Evolutionary conservation across 2,797 vertebrate species (phyloP), one percentile per base, ranked within the genome.

Genomic region (Phoxinus dragarum): DNA sequence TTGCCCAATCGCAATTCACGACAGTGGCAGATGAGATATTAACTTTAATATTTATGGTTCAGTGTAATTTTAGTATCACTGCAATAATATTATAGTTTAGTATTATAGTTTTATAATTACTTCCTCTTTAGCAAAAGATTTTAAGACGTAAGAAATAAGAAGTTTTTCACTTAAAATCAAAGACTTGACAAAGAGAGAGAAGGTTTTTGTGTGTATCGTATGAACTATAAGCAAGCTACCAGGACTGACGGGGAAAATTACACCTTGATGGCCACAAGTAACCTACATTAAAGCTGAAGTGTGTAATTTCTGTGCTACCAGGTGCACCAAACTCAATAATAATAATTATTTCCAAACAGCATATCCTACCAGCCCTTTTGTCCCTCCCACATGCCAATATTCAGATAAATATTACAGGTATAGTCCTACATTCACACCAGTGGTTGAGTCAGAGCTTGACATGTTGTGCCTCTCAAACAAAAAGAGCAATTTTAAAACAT

Each of bases 281-380:
- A 54, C 49, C 1, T 54, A 10, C 34, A 14, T 59, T 34, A 76
- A 76, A 76, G 31, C 11, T 16, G 34, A 56, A 56, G 34, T 76
- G 6, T 76, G 74, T 56, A 38, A 76, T 76, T 56, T 56, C 3
- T 54, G 74, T 56, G 34, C 52, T 11, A n/a, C 21, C n/a, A 21
- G 34, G 49, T 76, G 74, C 49, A 76, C 31, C 49, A 5, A 76
- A 76, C 72, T 52, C 9, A 56, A 36, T n/a, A 23, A 56, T 56
- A 8, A n/a, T 74, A 11, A 74, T 74, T 74, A 74, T 74, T 19
- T 74, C 47, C 21, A 76, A 56, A 76, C 21, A 38, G 34, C 44
- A 27, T 52, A 27, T 2, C 52, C 23, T 44, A 44, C 49, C 44
- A 52, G 72, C 72, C 11, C 11, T 36, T 56, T 34, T 38, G 34